Percentiles rank a stretch among this genome's conserved stretches.
These are phyloP conservation scores for Tachyglossus aculeatus DNA, from an alignment of 2,797 vertebrate genomes.

Conservation along the genomic window DNA sequence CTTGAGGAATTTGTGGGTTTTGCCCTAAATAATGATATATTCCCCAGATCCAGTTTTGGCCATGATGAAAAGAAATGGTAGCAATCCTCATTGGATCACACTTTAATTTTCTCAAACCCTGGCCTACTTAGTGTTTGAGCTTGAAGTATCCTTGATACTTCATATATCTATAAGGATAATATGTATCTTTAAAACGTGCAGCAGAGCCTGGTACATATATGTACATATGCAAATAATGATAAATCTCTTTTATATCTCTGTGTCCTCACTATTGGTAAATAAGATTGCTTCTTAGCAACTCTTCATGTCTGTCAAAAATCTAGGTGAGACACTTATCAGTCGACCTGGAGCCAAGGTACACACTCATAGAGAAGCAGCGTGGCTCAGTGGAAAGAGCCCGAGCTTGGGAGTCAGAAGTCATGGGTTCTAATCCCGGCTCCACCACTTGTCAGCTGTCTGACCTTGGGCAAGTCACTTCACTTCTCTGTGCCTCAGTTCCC, in stretches of 20 bases:
- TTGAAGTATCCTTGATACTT: background rate
- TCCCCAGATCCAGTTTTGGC: constrained; percentile 1
- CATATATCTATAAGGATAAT: no score
- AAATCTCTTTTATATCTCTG: background rate
- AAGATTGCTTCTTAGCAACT: constrained; percentile 69
- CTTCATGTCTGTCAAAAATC: constrained; percentile 75
- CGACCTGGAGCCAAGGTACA: constrained; percentile 77
- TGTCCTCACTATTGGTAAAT: constrained; percentile 28
- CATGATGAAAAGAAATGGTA: background rate
- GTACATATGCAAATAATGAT: background rate
- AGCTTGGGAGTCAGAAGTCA: no score
- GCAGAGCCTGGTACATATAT: background rate
- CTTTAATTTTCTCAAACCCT: background rate
- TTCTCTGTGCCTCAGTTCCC: no score
- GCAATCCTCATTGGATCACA: background rate
- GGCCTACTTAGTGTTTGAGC: background rate
- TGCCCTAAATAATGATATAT: background rate
- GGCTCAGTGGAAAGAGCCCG: no score
- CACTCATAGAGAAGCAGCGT: no score
- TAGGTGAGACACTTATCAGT: constrained; percentile 78
- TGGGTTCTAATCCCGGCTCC: no score
- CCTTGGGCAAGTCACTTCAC: no score
- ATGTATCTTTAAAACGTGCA: background rate
- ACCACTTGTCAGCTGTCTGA: no score
- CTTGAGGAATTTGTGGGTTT: no score